Base-by-base conservation (phyloP, 2,797 vertebrate species). In the Girardinus metallicus region DNA sequence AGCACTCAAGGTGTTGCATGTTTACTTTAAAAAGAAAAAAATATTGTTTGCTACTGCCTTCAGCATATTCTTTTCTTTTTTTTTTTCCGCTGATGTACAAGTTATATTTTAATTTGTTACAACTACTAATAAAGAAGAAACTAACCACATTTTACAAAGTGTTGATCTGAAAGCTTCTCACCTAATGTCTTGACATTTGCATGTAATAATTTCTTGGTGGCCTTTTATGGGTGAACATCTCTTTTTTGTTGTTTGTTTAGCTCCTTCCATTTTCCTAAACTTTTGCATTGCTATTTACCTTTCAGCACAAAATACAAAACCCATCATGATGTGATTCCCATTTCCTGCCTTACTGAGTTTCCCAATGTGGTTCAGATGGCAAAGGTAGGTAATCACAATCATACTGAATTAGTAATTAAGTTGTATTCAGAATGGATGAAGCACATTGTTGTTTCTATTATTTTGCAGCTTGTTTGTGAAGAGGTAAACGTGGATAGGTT, bases 341-440 rank as follows among this genome's bases (percentile, higher is more conserved):
- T 99, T 91, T 99, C 98, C 94, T 99, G 98, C 93, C 96, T 99
- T 87, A 99, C 98, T 0, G 98, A 99, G 92, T 99, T 99, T 91
- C 98, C 98, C 83, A 99, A 99, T 0, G 97, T 99, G 80, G 95
- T 99, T 80, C 98, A 99, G 94, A 99, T 99, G 98, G 97, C 98
- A 84, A 99, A 99, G 98, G 98, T 98, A 88, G 84, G 93, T 71
- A 26, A 2, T 2, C 72, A 8, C 34, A 73, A 76, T 68, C 4
- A 0, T n/a, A 26, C 18, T 36, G 1, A 31, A 44, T 64, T 51
- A 34, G 26, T 0, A 51, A 31, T 26, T 29, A 10, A 74, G 39
- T n/a, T 21, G 1, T 11, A 23, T 74, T 34, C 23, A 8, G 46
- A 71, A 64, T 73, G 4, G 43, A 39, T 71, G 15, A 80, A 51